These are phyloP conservation scores for Dusona sp. DNA, from an alignment of 2,888 invertebrate species.

Conservation along the genomic window DNA sequence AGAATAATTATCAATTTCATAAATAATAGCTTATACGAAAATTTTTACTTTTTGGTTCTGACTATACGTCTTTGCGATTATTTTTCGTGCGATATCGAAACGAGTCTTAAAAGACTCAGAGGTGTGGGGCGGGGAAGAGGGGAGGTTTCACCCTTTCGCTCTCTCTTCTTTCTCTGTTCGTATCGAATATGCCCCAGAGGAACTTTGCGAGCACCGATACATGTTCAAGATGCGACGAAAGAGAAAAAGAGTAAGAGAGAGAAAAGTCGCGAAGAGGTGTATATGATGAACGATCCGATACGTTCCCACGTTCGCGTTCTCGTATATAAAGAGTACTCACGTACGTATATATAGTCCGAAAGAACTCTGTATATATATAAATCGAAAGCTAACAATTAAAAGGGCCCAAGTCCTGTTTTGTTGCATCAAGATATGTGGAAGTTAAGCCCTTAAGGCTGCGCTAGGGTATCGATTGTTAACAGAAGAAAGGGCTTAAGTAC, in stretches of 20 bases:
- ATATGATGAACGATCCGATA: constrained; percentile 82
- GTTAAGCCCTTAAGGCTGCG: constrained; percentile 2
- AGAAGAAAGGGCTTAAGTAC: not conserved
- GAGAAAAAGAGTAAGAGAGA: constrained; percentile 45
- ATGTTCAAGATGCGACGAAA: constrained; percentile 32
- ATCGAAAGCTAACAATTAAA: not conserved
- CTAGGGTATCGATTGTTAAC: not conserved
- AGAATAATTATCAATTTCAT: not conserved
- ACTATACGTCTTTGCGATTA: constrained; percentile 15
- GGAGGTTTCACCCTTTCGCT: constrained; percentile 23
- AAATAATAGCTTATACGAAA: not conserved
- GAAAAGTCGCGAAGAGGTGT: constrained; percentile 52
- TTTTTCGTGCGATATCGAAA: constrained; percentile 29
- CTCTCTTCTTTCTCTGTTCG: constrained; percentile 45
- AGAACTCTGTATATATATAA: constrained; percentile 25
- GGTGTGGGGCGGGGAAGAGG: not conserved
- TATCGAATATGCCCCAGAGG: constrained; percentile 64
- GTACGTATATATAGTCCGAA: constrained; percentile 39
- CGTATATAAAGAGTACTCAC: constrained; percentile 55
- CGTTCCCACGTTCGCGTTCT: constrained; percentile 81
- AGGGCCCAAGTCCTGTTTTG: constrained; percentile 3
- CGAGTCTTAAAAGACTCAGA: constrained; percentile 10
- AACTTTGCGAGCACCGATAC: constrained; percentile 57
- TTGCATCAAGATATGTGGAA: not conserved
- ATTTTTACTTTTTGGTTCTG: not conserved